phyloP scores from a whole-genome alignment of 2,888 invertebrate genomes.

The Epinotia ramella region DNA sequence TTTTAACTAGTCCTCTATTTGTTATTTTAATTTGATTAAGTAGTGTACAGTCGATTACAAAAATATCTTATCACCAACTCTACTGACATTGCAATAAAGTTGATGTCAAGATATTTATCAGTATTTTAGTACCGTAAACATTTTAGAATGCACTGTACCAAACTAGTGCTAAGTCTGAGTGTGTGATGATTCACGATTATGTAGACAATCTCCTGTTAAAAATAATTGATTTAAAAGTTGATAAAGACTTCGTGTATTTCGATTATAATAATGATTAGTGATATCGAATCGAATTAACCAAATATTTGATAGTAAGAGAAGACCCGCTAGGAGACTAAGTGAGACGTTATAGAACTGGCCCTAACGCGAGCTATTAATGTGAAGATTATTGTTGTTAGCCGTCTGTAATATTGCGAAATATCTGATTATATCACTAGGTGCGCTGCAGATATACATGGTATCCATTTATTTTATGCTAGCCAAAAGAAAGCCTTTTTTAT shows the following conservation, averaged over 20 bases:
- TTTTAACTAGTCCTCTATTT: not conserved
- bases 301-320: slow-evolving; percentile 41
- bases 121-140: too few relatives aligned
- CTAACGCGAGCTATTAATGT: slow-evolving; percentile 23
- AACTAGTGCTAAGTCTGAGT: too few relatives aligned
- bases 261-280: slow-evolving; percentile 24
- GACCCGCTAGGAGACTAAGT: slow-evolving; percentile 23
- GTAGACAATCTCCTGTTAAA: not conserved
- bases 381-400: slow-evolving; percentile 42
- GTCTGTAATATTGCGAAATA: slow-evolving; percentile 43
- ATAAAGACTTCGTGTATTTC: slow-evolving; percentile 9
- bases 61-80: not conserved
- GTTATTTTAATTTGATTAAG: too few relatives aligned
- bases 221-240: not conserved
- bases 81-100: too few relatives aligned
- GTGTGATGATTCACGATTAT: too few relatives aligned
- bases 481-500: not conserved
- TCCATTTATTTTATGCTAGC: not conserved
- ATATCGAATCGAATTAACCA: slow-evolving; percentile 41
- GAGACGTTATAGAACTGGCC: slow-evolving; percentile 30
- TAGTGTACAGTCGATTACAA: too few relatives aligned
- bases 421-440: slow-evolving; percentile 27
- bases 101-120: too few relatives aligned
- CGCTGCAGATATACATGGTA: slow-evolving; percentile 12
- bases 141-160: too few relatives aligned